Base-by-base conservation (phyloP, 2,888 invertebrate species). In the Eristalinus aeneus region DNA sequence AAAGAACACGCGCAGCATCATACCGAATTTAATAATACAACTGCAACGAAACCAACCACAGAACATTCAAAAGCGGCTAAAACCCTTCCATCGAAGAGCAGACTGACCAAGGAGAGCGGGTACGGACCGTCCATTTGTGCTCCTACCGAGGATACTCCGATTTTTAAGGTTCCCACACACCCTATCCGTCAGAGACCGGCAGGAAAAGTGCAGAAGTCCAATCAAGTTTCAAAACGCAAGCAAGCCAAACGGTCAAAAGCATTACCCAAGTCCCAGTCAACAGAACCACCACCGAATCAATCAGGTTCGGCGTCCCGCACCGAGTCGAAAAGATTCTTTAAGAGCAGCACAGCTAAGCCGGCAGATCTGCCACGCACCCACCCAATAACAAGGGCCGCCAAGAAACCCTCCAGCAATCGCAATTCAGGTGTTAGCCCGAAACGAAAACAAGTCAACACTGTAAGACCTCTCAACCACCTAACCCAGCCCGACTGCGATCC, bases 361-460 rank as follows among this genome's bases (percentile, higher is more conserved):
- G 12, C 53, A 3, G 16, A n/a, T 4, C 36, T 20, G 22, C 22
- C 16, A 32, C 3, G 16, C 11, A 23, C n/a, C 9, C 36, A 9
- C 4, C 58, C 20, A 23, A 69, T 20, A 1, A 5, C 56, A 1
- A 61, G n/a, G 9, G 1, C 56, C 12, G 16, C 54, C 0, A 72
- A 63, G n/a, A 76, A 34, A 9, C 20, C 22, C n/a, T 12, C 23
- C 2, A 64, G 12, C 58, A 39, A 16, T 16, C 22, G 22, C 8
- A 22, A 54, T 10, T 27, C 64, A 0, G 67, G 61, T 8, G 34
- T 60, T 2, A 67, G 53, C 9, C 77, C 85, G 3, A 83, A 75
- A 11, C 27, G 56, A 1, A 89, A 88, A 69, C 83, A 86, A 73
- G 72, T 89, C 8, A 89, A 89, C 61, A 88, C 88, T 67, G 88